Evolutionary conservation across 2,113 vertebrate species (phyloP), one percentile per base, ranked within the genome.

Genomic region (Psettodes erumei): DNA sequence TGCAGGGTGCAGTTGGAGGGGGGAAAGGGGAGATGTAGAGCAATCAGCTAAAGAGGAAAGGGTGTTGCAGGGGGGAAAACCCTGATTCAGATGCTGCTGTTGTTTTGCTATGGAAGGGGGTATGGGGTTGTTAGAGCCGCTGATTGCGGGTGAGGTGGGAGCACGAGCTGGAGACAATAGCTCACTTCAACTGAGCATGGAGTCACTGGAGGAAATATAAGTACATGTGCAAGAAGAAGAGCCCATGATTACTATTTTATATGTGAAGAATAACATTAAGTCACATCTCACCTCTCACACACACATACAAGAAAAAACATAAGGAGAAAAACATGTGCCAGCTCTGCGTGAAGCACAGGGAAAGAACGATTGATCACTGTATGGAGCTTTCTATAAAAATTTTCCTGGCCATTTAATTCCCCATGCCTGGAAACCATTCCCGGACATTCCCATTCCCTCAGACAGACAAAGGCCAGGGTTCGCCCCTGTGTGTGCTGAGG

Each of bases 381-480:
- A 68, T 68, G 51, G 33, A 75, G 81, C 35, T 55, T 75, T 74
- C 71, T 55, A 25, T 73, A 13, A 38, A 58, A 74, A 60, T 42
- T 58, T 75, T 83, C 64, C 55, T 61, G 70, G 69, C 50, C 65
- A 73, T 80, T 86, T 79, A 78, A 87, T 80, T 89, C 79, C 79
- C 67, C n/a, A 6, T 43, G 82, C 64, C 86, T 81, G 87, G 89
- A 91, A 90, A 85, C 75, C 77, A 82, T 86, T 87, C 74, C 79
- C 79, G 16, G 62, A 71, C 60, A 79, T 82, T 81, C 81, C 33
- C 70, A 60, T 64, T 82, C 77, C 69, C 74, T 71, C 2, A 0
- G 21, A 74, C n/a, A 89, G 75, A 91, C 84, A 91, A 90, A 90
- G 87, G 81, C 88, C 86, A 84, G 74, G 79, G 68, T 85, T 87